Evolutionary conservation across 2,888 invertebrate genomes (phyloP).

Genomic region (Oligia fasciuncula): DNA sequence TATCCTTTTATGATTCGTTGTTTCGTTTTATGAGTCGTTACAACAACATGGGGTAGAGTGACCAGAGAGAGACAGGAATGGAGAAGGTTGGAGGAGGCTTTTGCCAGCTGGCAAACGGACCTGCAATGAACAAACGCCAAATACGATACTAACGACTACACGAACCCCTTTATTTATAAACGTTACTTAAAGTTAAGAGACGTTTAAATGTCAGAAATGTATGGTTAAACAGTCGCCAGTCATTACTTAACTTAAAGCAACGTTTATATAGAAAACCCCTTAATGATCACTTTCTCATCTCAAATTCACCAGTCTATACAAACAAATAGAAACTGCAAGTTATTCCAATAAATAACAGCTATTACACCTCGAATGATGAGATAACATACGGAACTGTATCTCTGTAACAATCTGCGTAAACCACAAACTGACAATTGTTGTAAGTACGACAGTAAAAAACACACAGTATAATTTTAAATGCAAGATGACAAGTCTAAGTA

Average conservation of each 20-base stretch:
- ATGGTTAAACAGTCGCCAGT: neutral
- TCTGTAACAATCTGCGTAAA: constrained; percentile 56
- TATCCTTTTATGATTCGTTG: too few species aligned
- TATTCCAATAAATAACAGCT: constrained; percentile 37
- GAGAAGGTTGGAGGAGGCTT: neutral
- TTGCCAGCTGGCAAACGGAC: neutral
- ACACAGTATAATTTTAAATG: constrained; percentile 42
- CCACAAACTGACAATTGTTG: constrained; percentile 54
- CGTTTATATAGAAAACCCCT: neutral
- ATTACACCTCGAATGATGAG: constrained; percentile 39
- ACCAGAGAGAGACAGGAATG: neutral
- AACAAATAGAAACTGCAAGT: constrained; percentile 52
- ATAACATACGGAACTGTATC: constrained; percentile 67
- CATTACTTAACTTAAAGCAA: neutral
- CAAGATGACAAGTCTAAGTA: constrained; percentile 50
- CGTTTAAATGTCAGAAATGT: too few species aligned
- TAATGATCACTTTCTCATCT: neutral
- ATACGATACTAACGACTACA: neutral
- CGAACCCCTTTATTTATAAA: neutral
- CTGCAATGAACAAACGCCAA: neutral
- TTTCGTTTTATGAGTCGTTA: too few species aligned
- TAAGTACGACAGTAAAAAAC: constrained; percentile 29
- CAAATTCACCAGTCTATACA: constrained; percentile 22
- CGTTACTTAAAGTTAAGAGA: neutral
- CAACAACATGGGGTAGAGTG: neutral